Base-by-base conservation (phyloP, 2,888 invertebrate genomes). In the Noctuana brunneofusca region DNA sequence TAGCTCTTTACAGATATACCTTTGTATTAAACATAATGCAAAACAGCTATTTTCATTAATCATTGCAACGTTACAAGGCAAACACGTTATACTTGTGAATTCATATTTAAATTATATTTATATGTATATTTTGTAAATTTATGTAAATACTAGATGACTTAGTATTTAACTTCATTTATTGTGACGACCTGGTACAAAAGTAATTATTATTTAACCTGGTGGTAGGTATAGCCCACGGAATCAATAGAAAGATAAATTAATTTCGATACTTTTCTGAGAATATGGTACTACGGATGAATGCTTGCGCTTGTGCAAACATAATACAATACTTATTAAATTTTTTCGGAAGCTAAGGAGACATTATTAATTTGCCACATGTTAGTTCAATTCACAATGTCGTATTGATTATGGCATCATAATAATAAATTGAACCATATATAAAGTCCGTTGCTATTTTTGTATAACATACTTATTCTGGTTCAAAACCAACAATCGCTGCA, bases 51-150 rank as follows among this genome's bases (percentile, higher is more conserved):
- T 75, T 78, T 70, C 75, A 75, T 79, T 73, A 72, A 77, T 67
- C 74, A 72, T 75, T 78, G 67, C 68, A 66, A 75, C 68, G 66
- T 67, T 73, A 72, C 79, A 81, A 81, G 83, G 81, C 69, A 73
- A 82, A 78, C 81, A 69, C 65, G 79, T 74, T 75, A 69, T 65
- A n/a, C n/a, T 69, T 72, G 68, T 71, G 69, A 68, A 74, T 69
- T 70, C 70, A 73, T 76, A 68, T 66, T 70, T 65, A 75, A 75
- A 77, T 77, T 68, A 72, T 65, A 73, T 67, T 71, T 64, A 71
- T 58, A 58, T 64, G n/a, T 30, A 69, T 65, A 63, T 27, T 32
- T 38, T 55, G 46, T 12, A 62, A 49, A 56, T 53, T 32, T 18
- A 62, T 48, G 49, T 55, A 55, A 62, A 55, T 54, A 60, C 54